A percentile compares a stretch with the other conserved stretches of the same genome.
Evolutionary conservation across 2,797 vertebrate genomes (phyloP).

Genomic region (Myoxocephalus aenaeus): DNA sequence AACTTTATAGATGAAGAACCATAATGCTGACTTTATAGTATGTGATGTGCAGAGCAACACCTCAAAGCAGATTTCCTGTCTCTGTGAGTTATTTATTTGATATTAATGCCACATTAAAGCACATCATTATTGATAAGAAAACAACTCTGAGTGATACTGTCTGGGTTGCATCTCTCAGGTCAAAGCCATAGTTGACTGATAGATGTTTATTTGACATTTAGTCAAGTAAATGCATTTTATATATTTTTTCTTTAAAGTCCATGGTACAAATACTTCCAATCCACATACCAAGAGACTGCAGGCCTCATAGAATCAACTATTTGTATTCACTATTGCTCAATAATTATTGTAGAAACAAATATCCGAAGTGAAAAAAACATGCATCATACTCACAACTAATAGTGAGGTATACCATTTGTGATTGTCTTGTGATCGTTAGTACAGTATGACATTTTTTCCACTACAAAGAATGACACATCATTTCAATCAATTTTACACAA

Average conservation of each 20-base stretch:
- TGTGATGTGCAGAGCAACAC: background rate
- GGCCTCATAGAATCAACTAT: background rate
- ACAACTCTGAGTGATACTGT: background rate
- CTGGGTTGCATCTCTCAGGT: background rate
- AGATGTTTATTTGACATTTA: background rate
- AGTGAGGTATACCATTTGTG: background rate
- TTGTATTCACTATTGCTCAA: background rate
- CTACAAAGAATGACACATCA: background rate
- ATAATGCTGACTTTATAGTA: background rate
- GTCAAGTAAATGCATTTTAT: background rate
- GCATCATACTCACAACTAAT: background rate
- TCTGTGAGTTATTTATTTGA: background rate
- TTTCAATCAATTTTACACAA: background rate
- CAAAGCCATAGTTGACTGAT: constrained; percentile 7
- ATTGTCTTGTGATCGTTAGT: background rate
- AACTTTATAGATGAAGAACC: constrained; percentile 3
- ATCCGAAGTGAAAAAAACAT: background rate
- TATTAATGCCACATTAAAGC: constrained; percentile 14
- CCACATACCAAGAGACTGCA: background rate
- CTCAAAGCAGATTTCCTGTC: constrained; percentile 9
- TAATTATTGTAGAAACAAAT: background rate
- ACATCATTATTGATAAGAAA: constrained; percentile 25
- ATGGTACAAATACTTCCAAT: background rate
- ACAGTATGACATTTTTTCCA: background rate
- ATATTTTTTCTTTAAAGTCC: background rate